Base-by-base conservation (phyloP, 2,113 vertebrate genomes). In the Dinomys branickii region DNA sequence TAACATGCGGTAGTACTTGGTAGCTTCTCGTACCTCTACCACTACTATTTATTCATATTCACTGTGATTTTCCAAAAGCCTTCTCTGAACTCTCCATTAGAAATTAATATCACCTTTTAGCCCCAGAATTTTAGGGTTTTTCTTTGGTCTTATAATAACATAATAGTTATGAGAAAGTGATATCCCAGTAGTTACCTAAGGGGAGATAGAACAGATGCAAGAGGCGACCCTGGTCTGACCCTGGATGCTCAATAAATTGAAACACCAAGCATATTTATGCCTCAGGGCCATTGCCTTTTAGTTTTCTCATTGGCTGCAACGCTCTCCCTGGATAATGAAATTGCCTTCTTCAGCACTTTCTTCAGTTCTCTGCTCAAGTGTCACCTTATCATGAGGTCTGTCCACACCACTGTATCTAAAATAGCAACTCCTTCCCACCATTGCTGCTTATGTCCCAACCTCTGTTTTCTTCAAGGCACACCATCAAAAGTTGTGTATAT, bases 291-390 rank as follows among this genome's bases (percentile, higher is more conserved):
- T 58, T 50, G 54, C 38, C 52, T 63, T 82, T 69, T 44, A 67
- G 30, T 69, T 41, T 52, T 52, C 54, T 75, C 30, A 2, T 69
- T 84, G 30, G 69, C 91, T 71, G 41, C 12, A 90, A 69, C 7
- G 28, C 22, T 47, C 47, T 86, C 52, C 6, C 58, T 95, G 22
- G 30, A 10, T 78, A 67, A 82, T 30, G 28, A 61, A 91, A 56
- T 35, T 54, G 38, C 12, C 52, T 96, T 56, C 52, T 67, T 93
- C 28, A 22, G 59, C 26, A 9, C 7, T 81, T 92, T 85, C 63
- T 94, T 95, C 67, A 35, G 41, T 20, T 88, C 33, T 93, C 88
- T 47, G 69, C 52, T 86, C 41, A 56, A 91, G 87, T 82, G 61
- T 67, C 56, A 65, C 77, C 52, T 61, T 88, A 54, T 80, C 85